Evolutionary conservation across 2,797 vertebrate species (phyloP), one percentile per base, ranked within the genome.

Genomic region (Poeciliopsis infans): DNA sequence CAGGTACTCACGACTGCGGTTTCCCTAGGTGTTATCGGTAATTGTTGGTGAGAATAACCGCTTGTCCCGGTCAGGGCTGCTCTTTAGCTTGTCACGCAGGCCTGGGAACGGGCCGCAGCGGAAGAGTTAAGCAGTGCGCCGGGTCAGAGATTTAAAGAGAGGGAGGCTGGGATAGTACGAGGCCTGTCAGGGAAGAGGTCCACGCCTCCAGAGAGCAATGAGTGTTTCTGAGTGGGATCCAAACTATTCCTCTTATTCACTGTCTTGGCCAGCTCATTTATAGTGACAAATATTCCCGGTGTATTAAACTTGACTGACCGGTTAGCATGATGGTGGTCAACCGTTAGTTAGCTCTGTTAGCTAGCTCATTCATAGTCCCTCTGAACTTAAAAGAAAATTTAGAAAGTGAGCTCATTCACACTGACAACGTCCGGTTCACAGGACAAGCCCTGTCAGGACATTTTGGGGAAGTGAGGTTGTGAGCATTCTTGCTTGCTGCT

Each of bases 61-160:
- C 33, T 51, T 23, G 10, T 25, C 11, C 59, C 15, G 49, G 75
- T 79, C 4, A 43, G 77, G 23, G 92, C 85, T 80, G 66, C 66
- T 69, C 25, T 45, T 70, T 80, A 90, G 88, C 89, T 83, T 78
- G 77, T 85, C 79, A 80, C 64, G 47, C 85, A 73, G 94, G 94
- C 94, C 95, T 89, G 75, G 84, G 86, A 88, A 85, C 88, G 91
- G 91, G 92, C 93, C 89, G 83, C 57, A 72, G 90, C 89, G 80
- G 87, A 73, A 76, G 82, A 90, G 74, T 16, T 85, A 82, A 86
- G 82, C 87, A 36, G 49, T 71, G 82, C 80, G 83, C 78, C 85
- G 89, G 90, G 87, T 93, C 90, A 90, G 88, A 87, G 90, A 89
- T 92, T 93, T 92, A 74, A 93, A 79, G 87, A 85, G 80, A 92